Evolutionary conservation across 2,797 vertebrate genomes (phyloP), one percentile per base, ranked within the genome.

Genomic region (Ceryle rudis): DNA sequence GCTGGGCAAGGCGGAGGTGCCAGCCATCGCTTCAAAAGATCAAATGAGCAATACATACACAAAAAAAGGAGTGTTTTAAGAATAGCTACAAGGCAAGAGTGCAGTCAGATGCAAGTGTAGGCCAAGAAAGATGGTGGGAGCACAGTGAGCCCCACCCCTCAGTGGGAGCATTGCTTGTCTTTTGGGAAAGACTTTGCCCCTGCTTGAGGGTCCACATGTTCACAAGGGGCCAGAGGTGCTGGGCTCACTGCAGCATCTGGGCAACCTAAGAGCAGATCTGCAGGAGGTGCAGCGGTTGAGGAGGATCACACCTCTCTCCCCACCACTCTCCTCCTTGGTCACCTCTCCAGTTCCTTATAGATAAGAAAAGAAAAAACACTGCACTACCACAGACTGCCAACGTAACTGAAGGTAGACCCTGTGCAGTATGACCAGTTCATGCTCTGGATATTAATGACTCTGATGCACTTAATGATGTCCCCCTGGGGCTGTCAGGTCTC

Each of bases 1-100:
- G 84, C 96, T 57, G 89, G 96, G 83, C 41, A 81, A 87, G 67
- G 69, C 5, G 4, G 81, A 93, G 88, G 42, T 92, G 74, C 78
- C 91, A 81, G 83, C 22, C 57, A 65, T 81, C 51, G 10, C 71
- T 92, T 82, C 39, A 69, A 46, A 94, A 58, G 73, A 75, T 87
- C 55, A 66, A 73, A 66, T 39, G 71, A 77, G 55, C 5, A 79
- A 49, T 44, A 28, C 21, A 19, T 7, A 41, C 29, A 62, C 39
- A 55, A 14, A 31, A 69, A 54, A 47, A 81, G 46, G 52, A 49
- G 19, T 18, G 28, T 17, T 81, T 81, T 55, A 64, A 72, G 70
- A 95, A 61, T 22, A 65, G 31, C 31, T 23, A 22, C 29, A 12
- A 28, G 9, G 16, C 67, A 33, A 58, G 77, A 69, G 23, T 44